Evolutionary conservation across 2,113 vertebrate genomes (phyloP), one percentile per base, ranked within the genome.

Genomic region (Pteropus alecto): DNA sequence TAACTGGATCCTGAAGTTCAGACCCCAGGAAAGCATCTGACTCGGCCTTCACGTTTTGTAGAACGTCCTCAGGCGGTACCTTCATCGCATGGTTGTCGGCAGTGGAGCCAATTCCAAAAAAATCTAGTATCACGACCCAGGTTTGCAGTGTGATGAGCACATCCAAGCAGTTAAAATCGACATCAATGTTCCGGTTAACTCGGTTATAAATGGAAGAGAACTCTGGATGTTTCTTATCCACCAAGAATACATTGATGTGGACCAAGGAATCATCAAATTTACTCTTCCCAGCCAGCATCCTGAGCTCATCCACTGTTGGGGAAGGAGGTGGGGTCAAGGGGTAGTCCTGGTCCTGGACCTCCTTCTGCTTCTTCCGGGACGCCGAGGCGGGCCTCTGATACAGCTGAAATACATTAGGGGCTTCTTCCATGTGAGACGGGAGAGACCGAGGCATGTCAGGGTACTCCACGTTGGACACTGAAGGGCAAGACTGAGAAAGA

Each of bases 121-220:
- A 99, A 98, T 99, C 99, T 83, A 99, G 98, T 87, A 99, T 99
- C 84, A 99, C 99, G 1, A 99, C 99, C 99, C 99, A 99, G 54
- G 99, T 99, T 95, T 99, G 99, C 84, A 99, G 98, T 1, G 99
- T 99, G 97, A 99, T 99, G 96, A 99, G 97, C 60, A 99, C 99
- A 63, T 99, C 99, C 84, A 99, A 97, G 98, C 99, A 99, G 98
- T 99, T 99, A 96, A 99, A 99, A 98, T 99, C 99, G 18, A 99
- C 98, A 21, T 99, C 99, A 67, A 99, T 98, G 7, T 98, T 99
- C 73, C 99, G 99, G 79, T 99, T 99, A 77, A 99, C 98, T 30
- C 98, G 96, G 77, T 98, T 99, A 41, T 99, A 99, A 78, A 92
- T 97, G 0, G 99, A 99, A 96, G 98, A 98, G 96, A 99, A 99